A percentile compares a stretch with the other conserved stretches of the same genome.
phyloP scores from a whole-genome alignment of 2,113 vertebrate genomes.

The Gallinago paraguaiae region DNA sequence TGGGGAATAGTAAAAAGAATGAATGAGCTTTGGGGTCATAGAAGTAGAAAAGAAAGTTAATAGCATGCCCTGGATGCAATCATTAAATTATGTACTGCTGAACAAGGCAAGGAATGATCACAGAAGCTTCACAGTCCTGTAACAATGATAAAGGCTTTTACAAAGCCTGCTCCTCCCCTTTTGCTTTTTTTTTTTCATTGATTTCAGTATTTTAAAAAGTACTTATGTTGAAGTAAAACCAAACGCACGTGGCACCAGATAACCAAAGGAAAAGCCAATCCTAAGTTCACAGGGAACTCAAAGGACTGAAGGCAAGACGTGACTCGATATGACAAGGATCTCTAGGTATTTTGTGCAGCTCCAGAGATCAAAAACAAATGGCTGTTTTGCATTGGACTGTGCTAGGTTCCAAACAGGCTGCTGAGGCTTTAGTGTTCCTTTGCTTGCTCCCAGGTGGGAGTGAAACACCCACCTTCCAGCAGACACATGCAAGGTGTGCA shows the following conservation, averaged over 20 bases:
- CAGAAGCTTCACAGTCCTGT: conserved; percentile 1
- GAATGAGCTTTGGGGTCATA: conserved; percentile 38
- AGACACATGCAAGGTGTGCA: not conserved
- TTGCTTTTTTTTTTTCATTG: not conserved
- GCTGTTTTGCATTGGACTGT: not conserved
- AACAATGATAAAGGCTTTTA: conserved; percentile 22
- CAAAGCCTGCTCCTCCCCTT: not conserved
- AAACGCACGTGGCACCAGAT: not conserved
- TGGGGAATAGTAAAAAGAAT: conserved; percentile 36
- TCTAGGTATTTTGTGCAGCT: not conserved
- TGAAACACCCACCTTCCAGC: not conserved
- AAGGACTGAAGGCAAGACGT: not conserved
- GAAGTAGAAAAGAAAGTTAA: conserved; percentile 64
- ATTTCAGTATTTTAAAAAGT: conserved; percentile 11
- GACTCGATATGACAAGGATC: not conserved
- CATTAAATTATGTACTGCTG: conserved; percentile 49
- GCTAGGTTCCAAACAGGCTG: not conserved
- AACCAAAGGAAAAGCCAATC: not conserved
- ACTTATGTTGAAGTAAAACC: not conserved
- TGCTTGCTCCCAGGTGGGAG: not conserved
- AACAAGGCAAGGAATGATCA: conserved; percentile 49
- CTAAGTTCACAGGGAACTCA: not conserved
- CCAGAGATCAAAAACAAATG: not conserved
- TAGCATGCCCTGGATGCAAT: conserved; percentile 36
- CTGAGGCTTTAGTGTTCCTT: not conserved